Conservation (phyloP, 2,113 vertebrate genomes). For the Mystacornis crossleyi region DNA sequence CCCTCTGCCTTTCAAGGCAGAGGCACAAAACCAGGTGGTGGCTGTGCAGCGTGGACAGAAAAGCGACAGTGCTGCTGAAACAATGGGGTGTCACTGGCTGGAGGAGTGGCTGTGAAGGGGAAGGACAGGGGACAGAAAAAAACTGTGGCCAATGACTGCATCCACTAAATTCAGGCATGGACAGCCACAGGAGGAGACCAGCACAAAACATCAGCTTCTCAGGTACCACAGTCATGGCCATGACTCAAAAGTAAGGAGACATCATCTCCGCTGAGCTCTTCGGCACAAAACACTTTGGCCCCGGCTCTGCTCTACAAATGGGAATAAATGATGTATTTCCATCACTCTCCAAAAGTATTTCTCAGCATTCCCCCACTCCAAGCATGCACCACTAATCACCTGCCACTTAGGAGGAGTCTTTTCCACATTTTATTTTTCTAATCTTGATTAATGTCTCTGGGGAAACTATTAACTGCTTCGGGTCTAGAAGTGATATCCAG, state of each 20-base stretch:
- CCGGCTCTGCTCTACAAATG: neutral
- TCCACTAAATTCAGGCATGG: neutral
- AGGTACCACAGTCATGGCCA: neutral
- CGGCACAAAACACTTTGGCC: neutral
- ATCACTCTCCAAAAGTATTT: neutral
- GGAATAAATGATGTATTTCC: constrained; percentile 14
- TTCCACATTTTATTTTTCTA: neutral
- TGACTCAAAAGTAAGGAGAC: neutral
- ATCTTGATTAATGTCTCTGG: constrained; percentile 1
- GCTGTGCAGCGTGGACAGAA: neutral
- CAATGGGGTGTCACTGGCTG: neutral
- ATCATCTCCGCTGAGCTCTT: constrained; percentile 31
- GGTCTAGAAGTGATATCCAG: neutral
- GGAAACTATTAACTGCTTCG: neutral
- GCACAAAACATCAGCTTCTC: neutral
- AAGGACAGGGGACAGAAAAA: neutral
- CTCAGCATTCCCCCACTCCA: neutral
- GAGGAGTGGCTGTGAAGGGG: neutral
- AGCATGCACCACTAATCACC: neutral
- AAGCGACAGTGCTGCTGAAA: neutral
- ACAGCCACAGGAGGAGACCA: neutral
- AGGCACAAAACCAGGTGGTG: neutral
- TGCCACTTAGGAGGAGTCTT: neutral
- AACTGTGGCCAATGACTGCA: neutral
- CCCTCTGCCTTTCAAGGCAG: neutral